Evolutionary conservation across 1,140 invertebrate species (phyloP), one percentile per base, ranked within the genome.

Genomic region (Platyura marginata): DNA sequence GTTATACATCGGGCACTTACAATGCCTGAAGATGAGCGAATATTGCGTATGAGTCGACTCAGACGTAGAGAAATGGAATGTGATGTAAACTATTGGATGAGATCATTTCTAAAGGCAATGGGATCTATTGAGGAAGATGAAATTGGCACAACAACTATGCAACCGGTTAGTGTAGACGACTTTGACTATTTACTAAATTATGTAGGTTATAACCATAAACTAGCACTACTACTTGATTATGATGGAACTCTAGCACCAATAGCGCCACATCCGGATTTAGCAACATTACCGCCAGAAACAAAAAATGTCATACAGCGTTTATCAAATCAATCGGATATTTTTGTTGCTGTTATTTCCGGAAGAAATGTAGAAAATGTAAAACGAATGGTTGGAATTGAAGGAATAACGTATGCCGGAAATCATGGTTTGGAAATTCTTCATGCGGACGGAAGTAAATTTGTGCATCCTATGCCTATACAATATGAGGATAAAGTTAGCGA

Each of bases 21-120:
- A 19, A 93, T 93, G 87, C 84, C 86, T 0, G 77, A 83, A 54
- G 86, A 92, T 51, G 88, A 92, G 56, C 65, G 84, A 10, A 80
- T 78, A 18, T 66, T 91, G 0, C 70, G 88, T 25, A 92, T 91
- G 86, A 85, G 81, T 46, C 78, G 85, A 51, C 62, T 92, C 9
- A 65, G 86, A 38, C 69, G 79, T 23, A 70, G 87, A 2, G 88
- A 91, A 55, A 76, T 77, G 50, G 65, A 79, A 23, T 77, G 84
- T 53, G 86, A 91, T 62, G 85, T 91, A 1, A 81, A 87, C 61
- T 77, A 79, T 53, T 91, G 88, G 88, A 85, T 89, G 72, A 79
- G 79, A 49, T 78, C 75, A 1, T 91, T 91, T 64, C 66, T 91
- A 2, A 81, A 83, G 47, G 83, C 82, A 0, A 85, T 89, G 75